phyloP scores from a whole-genome alignment of 2,113 vertebrate species.

The Grus americana region DNA sequence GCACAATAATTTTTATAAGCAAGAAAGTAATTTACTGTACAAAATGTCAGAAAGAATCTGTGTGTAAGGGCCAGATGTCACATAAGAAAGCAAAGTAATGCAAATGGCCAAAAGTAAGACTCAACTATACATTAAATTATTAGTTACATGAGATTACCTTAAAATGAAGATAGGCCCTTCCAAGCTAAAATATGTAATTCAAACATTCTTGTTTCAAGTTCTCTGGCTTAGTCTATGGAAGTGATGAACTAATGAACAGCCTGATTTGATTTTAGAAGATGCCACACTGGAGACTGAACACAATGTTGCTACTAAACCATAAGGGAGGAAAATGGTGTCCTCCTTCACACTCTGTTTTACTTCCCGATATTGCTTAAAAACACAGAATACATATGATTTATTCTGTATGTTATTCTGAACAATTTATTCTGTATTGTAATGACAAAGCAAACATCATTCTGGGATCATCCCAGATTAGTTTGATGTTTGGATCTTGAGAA shows the following conservation, averaged over 20 bases:
- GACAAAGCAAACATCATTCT: background rate
- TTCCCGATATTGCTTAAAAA: background rate
- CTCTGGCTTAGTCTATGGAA: background rate
- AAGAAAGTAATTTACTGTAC: background rate
- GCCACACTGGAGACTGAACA: background rate
- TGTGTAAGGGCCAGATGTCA: background rate
- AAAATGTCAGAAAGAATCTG: background rate
- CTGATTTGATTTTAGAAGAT: background rate
- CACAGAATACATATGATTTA: background rate
- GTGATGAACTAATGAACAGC: fast-evolving
- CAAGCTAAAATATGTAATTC: background rate
- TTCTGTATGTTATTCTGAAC: background rate
- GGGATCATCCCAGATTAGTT: background rate
- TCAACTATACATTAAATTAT: background rate
- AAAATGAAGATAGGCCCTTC: background rate
- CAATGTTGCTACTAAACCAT: background rate
- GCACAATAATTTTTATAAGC: background rate
- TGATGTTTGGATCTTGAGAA: background rate
- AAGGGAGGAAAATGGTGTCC: fast-evolving
- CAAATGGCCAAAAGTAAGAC: background rate
- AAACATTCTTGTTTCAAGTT: background rate
- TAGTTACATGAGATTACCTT: background rate
- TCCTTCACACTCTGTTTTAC: background rate
- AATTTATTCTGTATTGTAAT: background rate
- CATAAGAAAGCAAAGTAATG: background rate